A percentile compares a stretch with the other conserved stretches of the same genome.
These are phyloP conservation scores for Drosophila neoperkinsi DNA, from an alignment of 2,888 invertebrate genomes.

Conservation along the genomic window DNA sequence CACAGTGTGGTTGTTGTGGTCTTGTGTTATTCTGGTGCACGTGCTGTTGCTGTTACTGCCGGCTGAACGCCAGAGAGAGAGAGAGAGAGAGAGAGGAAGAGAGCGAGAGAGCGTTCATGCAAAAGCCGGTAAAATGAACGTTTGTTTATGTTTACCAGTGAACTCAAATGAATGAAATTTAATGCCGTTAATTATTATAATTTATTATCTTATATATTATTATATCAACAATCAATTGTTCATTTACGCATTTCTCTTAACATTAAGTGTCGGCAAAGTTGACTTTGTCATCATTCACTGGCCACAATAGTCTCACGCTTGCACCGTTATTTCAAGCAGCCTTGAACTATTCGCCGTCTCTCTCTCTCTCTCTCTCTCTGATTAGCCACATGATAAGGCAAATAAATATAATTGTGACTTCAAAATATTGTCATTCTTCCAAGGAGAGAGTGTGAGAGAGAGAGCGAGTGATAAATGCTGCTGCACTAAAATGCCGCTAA, in stretches of 20 bases:
- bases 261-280: conserved; percentile 5
- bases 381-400: conserved; percentile 64
- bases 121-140: conserved; percentile 75
- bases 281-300: conserved; percentile 4
- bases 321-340: conserved; percentile 60
- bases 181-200: conserved; percentile 4
- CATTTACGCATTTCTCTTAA: not conserved
- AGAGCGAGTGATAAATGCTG: conserved; percentile 16
- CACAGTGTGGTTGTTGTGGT: conserved; percentile 14
- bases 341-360: conserved; percentile 36
- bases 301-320: conserved; percentile 15
- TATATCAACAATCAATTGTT: not conserved
- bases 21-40: conserved; percentile 41
- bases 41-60: conserved; percentile 41
- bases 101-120: conserved; percentile 22
- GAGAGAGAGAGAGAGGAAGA: conserved; percentile 5
- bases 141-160: conserved; percentile 65
- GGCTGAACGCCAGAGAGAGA: conserved; percentile 5
- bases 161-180: conserved; percentile 9
- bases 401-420: conserved; percentile 47
- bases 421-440: conserved; percentile 36
- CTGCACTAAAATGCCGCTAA: conserved; percentile 65
- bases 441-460: not conserved
- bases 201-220: not conserved
- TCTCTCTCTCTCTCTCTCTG: conserved; percentile 21